phyloP scores from a whole-genome alignment of 2,113 vertebrate genomes.

The Lepus americanus region DNA sequence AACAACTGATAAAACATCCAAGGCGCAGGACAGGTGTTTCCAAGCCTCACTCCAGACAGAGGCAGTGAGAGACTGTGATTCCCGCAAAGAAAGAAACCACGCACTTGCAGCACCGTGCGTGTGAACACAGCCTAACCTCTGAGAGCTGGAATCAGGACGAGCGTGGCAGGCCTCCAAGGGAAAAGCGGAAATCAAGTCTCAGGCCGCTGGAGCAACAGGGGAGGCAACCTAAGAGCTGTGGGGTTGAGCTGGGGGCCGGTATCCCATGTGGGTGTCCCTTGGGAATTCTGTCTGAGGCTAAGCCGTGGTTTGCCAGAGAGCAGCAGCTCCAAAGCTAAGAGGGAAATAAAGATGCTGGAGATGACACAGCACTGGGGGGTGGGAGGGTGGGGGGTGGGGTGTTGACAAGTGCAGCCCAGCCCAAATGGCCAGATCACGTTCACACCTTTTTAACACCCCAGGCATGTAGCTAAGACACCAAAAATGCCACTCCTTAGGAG shows the following conservation, averaged over 20 bases:
- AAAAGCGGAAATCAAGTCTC: neutral
- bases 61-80: neutral
- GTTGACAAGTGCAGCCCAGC: neutral
- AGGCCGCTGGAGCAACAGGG: neutral
- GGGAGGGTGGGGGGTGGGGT: neutral
- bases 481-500: neutral
- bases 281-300: neutral
- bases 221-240: neutral
- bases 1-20: neutral
- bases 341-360: neutral
- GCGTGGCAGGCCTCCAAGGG: neutral
- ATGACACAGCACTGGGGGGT: neutral
- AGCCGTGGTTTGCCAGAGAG: neutral
- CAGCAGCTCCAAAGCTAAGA: neutral
- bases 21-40: neutral
- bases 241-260: neutral
- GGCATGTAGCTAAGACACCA: neutral
- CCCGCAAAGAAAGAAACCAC: neutral
- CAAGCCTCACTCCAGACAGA: neutral
- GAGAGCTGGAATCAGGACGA: conserved; percentile 11
- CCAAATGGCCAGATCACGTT: neutral
- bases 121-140: neutral
- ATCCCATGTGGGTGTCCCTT: neutral
- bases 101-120: neutral
- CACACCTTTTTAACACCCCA: conserved; percentile 15